These are phyloP conservation scores for Akabosia matsudoensis DNA, from an alignment of 1,140 invertebrate genomes.

Conservation along the genomic window DNA sequence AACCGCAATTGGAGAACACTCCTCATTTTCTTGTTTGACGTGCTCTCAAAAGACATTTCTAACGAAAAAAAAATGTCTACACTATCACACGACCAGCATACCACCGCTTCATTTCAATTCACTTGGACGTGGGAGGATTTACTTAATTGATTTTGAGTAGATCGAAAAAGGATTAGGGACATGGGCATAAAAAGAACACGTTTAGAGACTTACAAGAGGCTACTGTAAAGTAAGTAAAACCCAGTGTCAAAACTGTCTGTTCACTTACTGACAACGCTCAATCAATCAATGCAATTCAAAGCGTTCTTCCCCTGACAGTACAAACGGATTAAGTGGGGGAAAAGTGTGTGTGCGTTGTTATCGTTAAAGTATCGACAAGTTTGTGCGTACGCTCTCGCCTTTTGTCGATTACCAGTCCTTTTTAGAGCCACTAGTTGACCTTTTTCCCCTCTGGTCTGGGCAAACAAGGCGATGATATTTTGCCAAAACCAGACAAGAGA, in stretches of 20 bases:
- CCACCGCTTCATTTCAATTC: neutral
- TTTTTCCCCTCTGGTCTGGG: neutral
- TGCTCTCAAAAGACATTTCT: neutral
- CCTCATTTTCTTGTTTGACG: no score
- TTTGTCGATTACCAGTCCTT: neutral
- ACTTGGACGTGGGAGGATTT: neutral
- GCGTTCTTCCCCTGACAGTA: neutral
- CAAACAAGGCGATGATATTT: neutral
- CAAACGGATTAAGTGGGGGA: neutral
- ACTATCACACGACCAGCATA: neutral
- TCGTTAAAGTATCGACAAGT: neutral
- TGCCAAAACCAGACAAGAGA: neutral
- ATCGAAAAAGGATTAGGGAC: neutral
- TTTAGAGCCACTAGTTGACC: neutral
- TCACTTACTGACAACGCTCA: neutral
- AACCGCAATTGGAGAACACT: no score
- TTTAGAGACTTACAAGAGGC: neutral
- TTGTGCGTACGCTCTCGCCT: neutral
- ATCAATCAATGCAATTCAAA: neutral
- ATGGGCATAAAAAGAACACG: neutral
- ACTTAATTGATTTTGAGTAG: neutral
- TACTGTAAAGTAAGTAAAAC: neutral
- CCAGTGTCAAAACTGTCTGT: neutral
- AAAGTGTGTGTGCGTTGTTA: neutral
- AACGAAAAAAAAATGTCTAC: neutral